phyloP scores from a whole-genome alignment of 2,797 vertebrate species.

The Anolis apletophallus region DNA sequence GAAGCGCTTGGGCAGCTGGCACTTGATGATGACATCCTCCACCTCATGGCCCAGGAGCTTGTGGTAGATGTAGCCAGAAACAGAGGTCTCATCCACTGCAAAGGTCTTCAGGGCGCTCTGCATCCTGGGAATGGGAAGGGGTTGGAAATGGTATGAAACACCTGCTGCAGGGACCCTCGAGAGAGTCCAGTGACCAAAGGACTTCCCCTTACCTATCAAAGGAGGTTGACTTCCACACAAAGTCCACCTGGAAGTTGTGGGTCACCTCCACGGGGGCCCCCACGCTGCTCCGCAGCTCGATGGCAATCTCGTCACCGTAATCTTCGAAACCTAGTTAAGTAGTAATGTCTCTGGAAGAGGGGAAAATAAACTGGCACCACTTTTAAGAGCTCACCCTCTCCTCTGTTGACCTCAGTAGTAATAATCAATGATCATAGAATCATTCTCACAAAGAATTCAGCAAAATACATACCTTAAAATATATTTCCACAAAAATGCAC shows the following conservation, averaged over 20 bases:
- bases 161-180: too few species aligned
- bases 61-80: constrained; percentile 99
- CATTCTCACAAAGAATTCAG: too few species aligned
- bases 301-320: constrained; percentile 98
- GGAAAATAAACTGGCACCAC: too few species aligned
- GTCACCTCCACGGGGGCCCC: constrained; percentile 96
- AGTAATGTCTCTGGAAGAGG: constrained; percentile 37
- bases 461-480: too few species aligned
- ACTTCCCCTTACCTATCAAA: constrained; percentile 89
- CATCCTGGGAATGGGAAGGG: constrained; percentile 83
- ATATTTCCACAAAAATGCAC: too few species aligned
- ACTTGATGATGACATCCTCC: constrained; percentile 98
- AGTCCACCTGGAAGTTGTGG: constrained; percentile 99
- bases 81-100: constrained; percentile 96
- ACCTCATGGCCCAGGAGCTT: constrained; percentile 97
- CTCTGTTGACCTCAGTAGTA: too few species aligned
- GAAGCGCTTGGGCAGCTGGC: constrained; percentile 98
- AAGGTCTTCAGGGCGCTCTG: constrained; percentile 98
- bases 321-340: constrained; percentile 85
- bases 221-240: constrained; percentile 98
- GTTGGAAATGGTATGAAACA: too few species aligned
- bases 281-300: constrained; percentile 95
- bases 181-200: too few species aligned
- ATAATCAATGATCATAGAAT: too few species aligned
- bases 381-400: too few species aligned